Base-by-base conservation (phyloP, 2,113 vertebrate genomes). In the Pyxicephalus adspersus region DNA sequence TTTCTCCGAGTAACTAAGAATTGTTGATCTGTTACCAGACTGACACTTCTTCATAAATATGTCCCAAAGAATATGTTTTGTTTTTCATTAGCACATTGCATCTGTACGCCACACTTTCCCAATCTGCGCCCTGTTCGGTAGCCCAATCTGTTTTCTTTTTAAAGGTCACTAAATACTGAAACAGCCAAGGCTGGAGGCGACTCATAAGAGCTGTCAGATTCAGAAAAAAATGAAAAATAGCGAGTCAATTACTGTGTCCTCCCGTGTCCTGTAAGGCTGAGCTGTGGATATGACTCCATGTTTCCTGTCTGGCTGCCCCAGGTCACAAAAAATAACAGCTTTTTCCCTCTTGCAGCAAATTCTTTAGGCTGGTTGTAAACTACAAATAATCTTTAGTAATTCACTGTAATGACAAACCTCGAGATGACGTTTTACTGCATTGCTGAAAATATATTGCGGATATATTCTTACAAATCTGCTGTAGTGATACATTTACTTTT, bases 291-390 rank as follows among this genome's bases (percentile, higher is more conserved):
- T 70, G 28, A 71, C 68, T 54, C 52, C 31, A 61, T 38, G 66
- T 58, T 80, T 81, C 78, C 78, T 64, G 64, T 45, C 67, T 80
- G 54, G 3, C 65, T 29, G 45, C 26, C 78, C n/a, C 68, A n/a
- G 77, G 77, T 61, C 77, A 28, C 5, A 57, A 34, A 50, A 23
- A 50, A 70, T n/a, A 54, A 18, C 54, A 61, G 26, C 31, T 79
- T 58, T 58, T 45, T 64, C 22, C 26, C 4, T 18, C 65, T 26
- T 25, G 19, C 52, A 57, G 64, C 65, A 61, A 29, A 70, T 70
- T 70, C 65, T 61, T 70, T 60, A 60, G 52, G 19, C n/a, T 61
- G 52, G 55, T 61, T 70, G 52, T 60, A 55, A 67, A 26, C 52
- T 18, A 22, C 17, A 45, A 8, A 29, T 28, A 18, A 34, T 58